Evolutionary conservation across 1,140 invertebrate species (phyloP), one percentile per base, ranked within the genome.

Genomic region (Apis laboriosa): DNA sequence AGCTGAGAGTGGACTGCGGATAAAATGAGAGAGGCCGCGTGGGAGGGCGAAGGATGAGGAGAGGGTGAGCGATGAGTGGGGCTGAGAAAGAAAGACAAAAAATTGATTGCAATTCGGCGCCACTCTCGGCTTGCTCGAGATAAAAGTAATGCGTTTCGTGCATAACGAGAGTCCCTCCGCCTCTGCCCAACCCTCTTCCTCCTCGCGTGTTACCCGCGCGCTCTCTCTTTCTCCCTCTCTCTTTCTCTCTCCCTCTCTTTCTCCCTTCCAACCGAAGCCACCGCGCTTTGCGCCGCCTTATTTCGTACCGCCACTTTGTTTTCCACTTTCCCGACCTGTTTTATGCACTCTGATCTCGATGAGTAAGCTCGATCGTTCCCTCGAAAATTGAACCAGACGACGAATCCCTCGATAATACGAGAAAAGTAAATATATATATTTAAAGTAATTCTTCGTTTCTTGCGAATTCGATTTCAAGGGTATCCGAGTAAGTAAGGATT

Each of bases 71-170:
- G 86, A 88, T 88, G 86, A 88, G 83, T 80, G 76, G 78, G 86
- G 86, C 72, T 73, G 86, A 80, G 84, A 66, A 88, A 88, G 87
- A 85, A 88, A 88, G 87, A 88, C 87, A 88, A 93, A 92, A 93
- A 92, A 93, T 92, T 92, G 90, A 93, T 93, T 93, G 92, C 91
- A 88, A 92, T 91, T 89, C 92, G 88, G 89, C 91, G 89, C 91
- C 91, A 92, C 87, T 91, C 88, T 88, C 86, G 85, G 86, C 88
- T 85, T 80, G 87, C 80, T 87, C 88, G 83, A 90, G 89, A 90
- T 91, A 91, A 92, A 92, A 92, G 87, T 90, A 91, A 92, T 92
- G 90, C 90, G 89, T 91, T 91, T 91, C 88, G 89, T 88, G 88
- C 89, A 92, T 91, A 92, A 92, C 88, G 87, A 86, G 89, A 86